Percentiles rank a stretch among this genome's conserved stretches.
These are phyloP conservation scores for Paratrypauchen microcephalus DNA, from an alignment of 2,797 vertebrate species.

Conservation along the genomic window DNA sequence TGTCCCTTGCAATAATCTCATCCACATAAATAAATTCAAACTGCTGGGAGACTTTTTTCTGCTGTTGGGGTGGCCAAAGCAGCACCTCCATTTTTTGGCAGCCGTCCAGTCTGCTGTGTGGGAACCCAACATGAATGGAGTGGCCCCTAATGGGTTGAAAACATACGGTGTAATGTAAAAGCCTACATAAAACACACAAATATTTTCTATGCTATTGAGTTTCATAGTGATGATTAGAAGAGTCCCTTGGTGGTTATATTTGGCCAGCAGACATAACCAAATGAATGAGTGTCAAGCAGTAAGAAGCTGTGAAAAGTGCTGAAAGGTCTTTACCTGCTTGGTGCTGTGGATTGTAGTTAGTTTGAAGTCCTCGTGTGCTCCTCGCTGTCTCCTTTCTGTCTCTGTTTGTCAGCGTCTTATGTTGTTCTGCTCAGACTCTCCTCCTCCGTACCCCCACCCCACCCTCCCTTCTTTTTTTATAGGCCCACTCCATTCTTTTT, in stretches of 20 bases:
- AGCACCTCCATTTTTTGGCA: conserved; percentile 39
- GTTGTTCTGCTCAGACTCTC: conserved; percentile 40
- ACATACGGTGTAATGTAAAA: neutral
- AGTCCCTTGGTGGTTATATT: neutral
- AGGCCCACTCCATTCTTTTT: conserved; percentile 27
- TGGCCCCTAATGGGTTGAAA: neutral
- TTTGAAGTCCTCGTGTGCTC: conserved; percentile 24
- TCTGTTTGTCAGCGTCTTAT: conserved; percentile 53
- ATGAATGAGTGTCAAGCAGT: conserved; percentile 16
- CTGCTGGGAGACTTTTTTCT: conserved; percentile 5
- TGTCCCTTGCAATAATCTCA: conserved; percentile 42
- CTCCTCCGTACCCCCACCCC: conserved; percentile 55
- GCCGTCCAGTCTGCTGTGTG: conserved; percentile 48
- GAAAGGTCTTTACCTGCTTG: conserved; percentile 54
- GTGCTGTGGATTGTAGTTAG: conserved; percentile 15
- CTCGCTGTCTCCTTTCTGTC: conserved; percentile 30
- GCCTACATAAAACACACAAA: neutral
- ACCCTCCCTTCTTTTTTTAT: conserved; percentile 36
- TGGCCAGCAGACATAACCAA: neutral
- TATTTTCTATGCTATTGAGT: neutral
- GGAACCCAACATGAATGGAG: conserved; percentile 38
- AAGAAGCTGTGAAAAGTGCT: conserved; percentile 15
- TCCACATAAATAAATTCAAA: conserved; percentile 52
- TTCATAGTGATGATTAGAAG: neutral
- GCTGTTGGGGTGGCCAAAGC: conserved; percentile 26